Evolutionary conservation across 1,140 invertebrate species (phyloP).

Genomic region (Drosophila pruinosa): DNA sequence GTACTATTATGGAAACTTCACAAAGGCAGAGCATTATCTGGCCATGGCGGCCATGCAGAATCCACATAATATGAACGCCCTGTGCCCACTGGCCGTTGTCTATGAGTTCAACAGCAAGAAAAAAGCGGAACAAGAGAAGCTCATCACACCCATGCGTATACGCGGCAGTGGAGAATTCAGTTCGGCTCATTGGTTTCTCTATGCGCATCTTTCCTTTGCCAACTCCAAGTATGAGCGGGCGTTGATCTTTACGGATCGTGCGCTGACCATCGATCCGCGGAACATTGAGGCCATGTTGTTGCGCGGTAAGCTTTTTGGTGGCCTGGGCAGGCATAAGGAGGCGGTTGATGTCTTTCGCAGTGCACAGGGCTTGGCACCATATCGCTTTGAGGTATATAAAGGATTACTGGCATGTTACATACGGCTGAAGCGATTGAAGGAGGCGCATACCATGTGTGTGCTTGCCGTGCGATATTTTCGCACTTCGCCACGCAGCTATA

Average conservation of each 20-base stretch:
- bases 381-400: constrained; percentile 82
- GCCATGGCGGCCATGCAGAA: constrained; percentile 84
- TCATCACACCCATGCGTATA: constrained; percentile 81
- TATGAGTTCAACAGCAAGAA: constrained; percentile 83
- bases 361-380: constrained; percentile 85
- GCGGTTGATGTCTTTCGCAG: constrained; percentile 88
- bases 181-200: constrained; percentile 86
- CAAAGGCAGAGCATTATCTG: constrained; percentile 83
- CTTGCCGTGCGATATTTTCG: constrained; percentile 58
- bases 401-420: constrained; percentile 67
- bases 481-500: constrained; percentile 63
- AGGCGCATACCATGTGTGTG: constrained; percentile 67
- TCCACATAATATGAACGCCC: constrained; percentile 84
- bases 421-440: constrained; percentile 54
- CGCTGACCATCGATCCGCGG: constrained; percentile 83
- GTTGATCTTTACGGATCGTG: constrained; percentile 86
- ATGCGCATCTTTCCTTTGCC: constrained; percentile 86
- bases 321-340: constrained; percentile 88
- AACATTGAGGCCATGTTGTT: constrained; percentile 89
- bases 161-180: constrained; percentile 82
- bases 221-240: constrained; percentile 85
- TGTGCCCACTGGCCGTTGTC: constrained; percentile 83
- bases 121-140: constrained; percentile 83
- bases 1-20: constrained; percentile 86
- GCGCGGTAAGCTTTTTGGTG: constrained; percentile 87